Conservation (phyloP, 2,888 invertebrate species). For the Rhagophthalmus giganteus region DNA sequence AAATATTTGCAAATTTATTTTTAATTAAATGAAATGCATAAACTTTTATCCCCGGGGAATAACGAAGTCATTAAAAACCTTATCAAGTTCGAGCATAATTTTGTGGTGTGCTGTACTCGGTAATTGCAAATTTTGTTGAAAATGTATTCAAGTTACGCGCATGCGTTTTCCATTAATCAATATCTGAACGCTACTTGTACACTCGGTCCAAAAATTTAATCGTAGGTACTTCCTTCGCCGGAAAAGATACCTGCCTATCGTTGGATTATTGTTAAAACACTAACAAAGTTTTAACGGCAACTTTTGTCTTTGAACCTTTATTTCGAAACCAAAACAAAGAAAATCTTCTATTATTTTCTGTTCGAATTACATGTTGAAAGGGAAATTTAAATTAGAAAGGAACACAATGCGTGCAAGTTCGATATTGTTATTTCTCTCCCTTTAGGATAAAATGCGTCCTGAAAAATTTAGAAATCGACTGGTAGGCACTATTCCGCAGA, state of each 20-base stretch:
- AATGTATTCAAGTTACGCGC: constrained; percentile 43
- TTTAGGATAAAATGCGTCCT: too few species aligned
- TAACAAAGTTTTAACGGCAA: neutral
- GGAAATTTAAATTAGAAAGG: neutral
- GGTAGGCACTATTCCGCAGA: too few species aligned
- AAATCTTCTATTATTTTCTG: too few species aligned
- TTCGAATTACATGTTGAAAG: too few species aligned
- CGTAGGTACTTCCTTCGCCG: constrained; percentile 25
- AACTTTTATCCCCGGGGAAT: constrained; percentile 29
- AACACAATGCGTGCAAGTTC: neutral
- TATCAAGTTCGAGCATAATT: constrained; percentile 49
- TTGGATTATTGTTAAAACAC: neutral
- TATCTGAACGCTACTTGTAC: constrained; percentile 42
- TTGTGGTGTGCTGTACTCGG: constrained; percentile 54
- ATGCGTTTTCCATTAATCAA: constrained; percentile 47
- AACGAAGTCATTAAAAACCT: constrained; percentile 37
- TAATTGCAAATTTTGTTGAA: constrained; percentile 55
- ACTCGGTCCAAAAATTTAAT: constrained; percentile 41
- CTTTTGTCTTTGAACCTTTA: too few species aligned
- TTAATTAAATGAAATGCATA: constrained; percentile 31
- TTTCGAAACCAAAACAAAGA: too few species aligned
- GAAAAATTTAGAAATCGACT: too few species aligned
- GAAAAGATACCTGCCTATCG: constrained; percentile 21
- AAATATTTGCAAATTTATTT: constrained; percentile 30
- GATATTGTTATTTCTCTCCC: too few species aligned